Evolutionary conservation across 2,797 vertebrate genomes (phyloP).

Genomic region (Platyrinchus mystaceus): DNA sequence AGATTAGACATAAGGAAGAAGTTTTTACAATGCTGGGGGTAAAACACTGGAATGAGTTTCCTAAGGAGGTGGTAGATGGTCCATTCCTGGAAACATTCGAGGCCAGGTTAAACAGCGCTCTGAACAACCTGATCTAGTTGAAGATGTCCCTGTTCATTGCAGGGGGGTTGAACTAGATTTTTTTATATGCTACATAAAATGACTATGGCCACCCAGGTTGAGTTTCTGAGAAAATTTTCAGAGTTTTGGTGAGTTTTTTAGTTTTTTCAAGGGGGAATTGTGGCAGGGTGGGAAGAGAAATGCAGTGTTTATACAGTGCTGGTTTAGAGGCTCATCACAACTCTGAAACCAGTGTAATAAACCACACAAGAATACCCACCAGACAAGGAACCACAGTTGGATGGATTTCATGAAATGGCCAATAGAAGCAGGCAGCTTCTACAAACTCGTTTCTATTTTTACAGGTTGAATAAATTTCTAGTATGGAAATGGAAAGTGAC

Average conservation of each 20-base stretch:
- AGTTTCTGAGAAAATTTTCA: neutral
- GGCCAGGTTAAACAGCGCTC: neutral
- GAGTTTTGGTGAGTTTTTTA: too few relatives aligned
- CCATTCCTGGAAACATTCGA: neutral
- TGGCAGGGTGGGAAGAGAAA: neutral
- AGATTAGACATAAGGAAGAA: too few relatives aligned
- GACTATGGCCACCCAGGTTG: neutral
- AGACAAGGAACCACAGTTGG: neutral
- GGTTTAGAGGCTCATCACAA: neutral
- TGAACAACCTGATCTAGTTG: neutral
- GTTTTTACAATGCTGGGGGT: neutral
- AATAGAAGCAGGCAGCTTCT: too few relatives aligned
- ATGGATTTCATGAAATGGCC: neutral
- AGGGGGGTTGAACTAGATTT: neutral
- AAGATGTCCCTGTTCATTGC: neutral
- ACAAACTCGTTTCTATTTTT: neutral
- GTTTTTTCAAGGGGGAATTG: fast-evolving
- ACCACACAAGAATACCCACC: neutral
- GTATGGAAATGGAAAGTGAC: neutral
- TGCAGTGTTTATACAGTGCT: neutral
- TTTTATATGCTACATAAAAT: neutral
- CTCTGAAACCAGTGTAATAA: neutral
- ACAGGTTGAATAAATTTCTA: neutral
- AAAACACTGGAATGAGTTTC: neutral
- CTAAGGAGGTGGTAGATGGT: too few relatives aligned